Percentiles rank a stretch among this genome's conserved stretches.
Evolutionary conservation across 2,113 vertebrate genomes (phyloP).

Genomic region (Rhodinocichla rosea): DNA sequence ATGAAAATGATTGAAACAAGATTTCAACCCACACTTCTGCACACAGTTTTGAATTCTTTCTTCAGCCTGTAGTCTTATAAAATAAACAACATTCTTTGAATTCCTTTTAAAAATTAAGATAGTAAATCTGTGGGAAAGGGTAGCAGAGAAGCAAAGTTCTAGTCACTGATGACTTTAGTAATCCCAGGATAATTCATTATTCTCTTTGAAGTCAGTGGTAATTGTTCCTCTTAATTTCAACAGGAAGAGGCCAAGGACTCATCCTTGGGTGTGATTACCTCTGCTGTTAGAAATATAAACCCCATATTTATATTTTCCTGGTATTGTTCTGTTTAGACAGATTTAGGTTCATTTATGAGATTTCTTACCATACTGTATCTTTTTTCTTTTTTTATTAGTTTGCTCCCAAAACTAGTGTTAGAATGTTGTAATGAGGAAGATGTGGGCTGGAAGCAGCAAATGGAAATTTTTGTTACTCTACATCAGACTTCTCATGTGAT

Average conservation of each 20-base stretch:
- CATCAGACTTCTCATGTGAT: background rate
- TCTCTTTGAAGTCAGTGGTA: constrained; percentile 30
- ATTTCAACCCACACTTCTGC: background rate
- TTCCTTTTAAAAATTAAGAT: constrained; percentile 5
- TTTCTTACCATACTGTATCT: background rate
- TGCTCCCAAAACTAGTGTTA: background rate
- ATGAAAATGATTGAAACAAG: background rate
- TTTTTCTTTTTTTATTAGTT: background rate
- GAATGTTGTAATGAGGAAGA: background rate
- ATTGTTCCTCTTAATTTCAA: background rate
- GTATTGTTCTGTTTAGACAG: background rate
- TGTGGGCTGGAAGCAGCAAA: background rate
- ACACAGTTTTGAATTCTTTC: background rate
- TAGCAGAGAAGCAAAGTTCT: constrained; percentile 14
- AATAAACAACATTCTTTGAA: constrained; percentile 37
- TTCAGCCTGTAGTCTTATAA: constrained; percentile 7
- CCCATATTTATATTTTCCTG: background rate
- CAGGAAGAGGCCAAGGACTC: constrained; percentile 25
- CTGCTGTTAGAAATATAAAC: background rate
- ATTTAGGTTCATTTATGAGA: background rate
- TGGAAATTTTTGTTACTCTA: background rate
- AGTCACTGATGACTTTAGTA: background rate
- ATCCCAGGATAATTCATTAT: constrained; percentile 33
- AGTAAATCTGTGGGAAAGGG: constrained; percentile 46
- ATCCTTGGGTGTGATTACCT: background rate